Evolutionary conservation across 2,888 invertebrate genomes (phyloP).

Genomic region (Sminthurinus aureus): DNA sequence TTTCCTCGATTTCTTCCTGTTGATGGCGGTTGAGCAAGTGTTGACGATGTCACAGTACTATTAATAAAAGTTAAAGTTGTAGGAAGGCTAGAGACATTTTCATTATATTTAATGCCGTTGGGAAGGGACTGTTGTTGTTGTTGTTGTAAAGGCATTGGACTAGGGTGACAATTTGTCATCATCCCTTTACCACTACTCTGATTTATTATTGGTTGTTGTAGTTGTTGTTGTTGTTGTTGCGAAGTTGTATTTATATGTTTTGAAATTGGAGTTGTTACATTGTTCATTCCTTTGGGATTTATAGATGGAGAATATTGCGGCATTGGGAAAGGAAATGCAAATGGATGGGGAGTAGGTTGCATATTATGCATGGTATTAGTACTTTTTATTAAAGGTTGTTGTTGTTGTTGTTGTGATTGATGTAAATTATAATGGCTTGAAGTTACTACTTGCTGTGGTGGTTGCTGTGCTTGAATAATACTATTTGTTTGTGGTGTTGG

Average conservation of each 20-base stretch:
- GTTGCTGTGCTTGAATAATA: not conserved
- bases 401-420: not conserved
- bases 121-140: conserved; percentile 9
- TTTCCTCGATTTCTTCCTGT: conserved; percentile 11
- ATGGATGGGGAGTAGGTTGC: not conserved
- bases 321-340: conserved; percentile 24
- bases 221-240: not conserved
- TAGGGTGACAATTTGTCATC: not conserved
- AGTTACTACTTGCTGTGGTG: not conserved
- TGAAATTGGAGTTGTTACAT: conserved; percentile 1
- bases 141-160: too few species aligned
- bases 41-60: not conserved
- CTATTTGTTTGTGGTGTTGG: conserved; percentile 2
- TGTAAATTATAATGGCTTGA: conserved; percentile 32
- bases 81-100: conserved; percentile 28
- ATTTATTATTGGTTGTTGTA: too few species aligned
- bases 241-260: conserved; percentile 13
- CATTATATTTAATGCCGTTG: conserved; percentile 32
- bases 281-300: conserved; percentile 44
- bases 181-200: conserved; percentile 23
- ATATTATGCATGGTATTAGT: conserved; percentile 10
- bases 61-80: conserved; percentile 15
- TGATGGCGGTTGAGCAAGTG: conserved; percentile 5
- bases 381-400: conserved; percentile 10
- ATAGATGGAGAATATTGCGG: conserved; percentile 39